Conservation (phyloP, 2,888 invertebrate species). For the Ectobius pallidus region DNA sequence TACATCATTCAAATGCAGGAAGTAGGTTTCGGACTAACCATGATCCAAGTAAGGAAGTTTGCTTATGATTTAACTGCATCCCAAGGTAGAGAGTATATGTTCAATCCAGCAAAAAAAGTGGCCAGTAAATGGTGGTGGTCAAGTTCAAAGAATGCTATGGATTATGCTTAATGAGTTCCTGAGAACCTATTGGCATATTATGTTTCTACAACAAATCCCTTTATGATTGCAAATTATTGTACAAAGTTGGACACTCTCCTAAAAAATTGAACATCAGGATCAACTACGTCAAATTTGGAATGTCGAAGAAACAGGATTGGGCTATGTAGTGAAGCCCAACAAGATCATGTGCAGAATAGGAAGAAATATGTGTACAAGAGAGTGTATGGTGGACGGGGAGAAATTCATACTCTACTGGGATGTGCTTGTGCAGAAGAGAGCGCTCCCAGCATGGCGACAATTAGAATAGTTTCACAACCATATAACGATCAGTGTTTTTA, state of each 20-base stretch:
- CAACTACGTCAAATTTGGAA: not conserved
- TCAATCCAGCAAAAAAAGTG: not conserved
- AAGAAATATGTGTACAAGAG: conserved; percentile 26
- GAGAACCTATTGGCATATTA: conserved; percentile 16
- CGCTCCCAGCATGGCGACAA: no score
- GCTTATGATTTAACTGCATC: not conserved
- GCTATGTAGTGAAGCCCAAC: no score
- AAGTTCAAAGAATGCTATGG: not conserved
- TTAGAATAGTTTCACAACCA: no score
- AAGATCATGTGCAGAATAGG: not conserved
- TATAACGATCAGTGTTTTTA: no score
- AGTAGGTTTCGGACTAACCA: conserved; percentile 6
- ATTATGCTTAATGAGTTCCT: not conserved
- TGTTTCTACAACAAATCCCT: not conserved
- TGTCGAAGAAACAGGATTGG: no score
- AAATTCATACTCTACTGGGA: conserved; percentile 9
- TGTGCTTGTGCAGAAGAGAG: conserved; percentile 20
- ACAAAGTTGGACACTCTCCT: not conserved
- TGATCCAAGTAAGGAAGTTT: conserved; percentile 4
- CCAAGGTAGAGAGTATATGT: not conserved
- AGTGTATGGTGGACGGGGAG: no score
- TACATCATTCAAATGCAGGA: conserved; percentile 5
- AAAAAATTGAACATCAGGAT: not conserved
- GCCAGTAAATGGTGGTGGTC: conserved; percentile 17
- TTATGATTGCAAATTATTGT: not conserved